A percentile compares a stretch with the other conserved stretches of the same genome.
phyloP scores from a whole-genome alignment of 2,113 vertebrate species.

The Leptosomus discolor region DNA sequence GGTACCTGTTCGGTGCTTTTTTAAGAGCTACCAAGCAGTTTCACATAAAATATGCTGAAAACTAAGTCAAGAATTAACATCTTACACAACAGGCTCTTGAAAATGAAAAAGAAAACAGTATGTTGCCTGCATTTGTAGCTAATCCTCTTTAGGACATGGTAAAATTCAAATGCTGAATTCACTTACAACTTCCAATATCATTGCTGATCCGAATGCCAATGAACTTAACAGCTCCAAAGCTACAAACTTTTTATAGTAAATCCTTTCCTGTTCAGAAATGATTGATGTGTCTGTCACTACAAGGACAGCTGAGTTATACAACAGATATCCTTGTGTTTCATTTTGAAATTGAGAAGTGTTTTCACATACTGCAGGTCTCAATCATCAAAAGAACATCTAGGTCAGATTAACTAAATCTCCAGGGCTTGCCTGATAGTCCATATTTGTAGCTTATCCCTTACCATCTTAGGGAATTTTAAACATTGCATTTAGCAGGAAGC shows the following conservation, averaged over 20 bases:
- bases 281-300: conserved; percentile 74
- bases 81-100: conserved; percentile 62
- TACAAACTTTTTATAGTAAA: conserved; percentile 77
- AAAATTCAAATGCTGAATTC: conserved; percentile 78
- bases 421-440: conserved; percentile 70
- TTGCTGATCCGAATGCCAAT: conserved; percentile 72
- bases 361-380: conserved; percentile 75
- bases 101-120: conserved; percentile 72
- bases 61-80: conserved; percentile 61
- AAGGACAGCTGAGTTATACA: conserved; percentile 70
- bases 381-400: conserved; percentile 88
- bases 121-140: conserved; percentile 76
- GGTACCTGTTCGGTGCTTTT: not conserved
- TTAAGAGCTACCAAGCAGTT: not conserved
- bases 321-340: conserved; percentile 69
- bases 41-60: conserved; percentile 26
- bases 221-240: conserved; percentile 78
- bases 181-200: conserved; percentile 78
- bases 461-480: conserved; percentile 77
- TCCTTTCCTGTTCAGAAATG: conserved; percentile 73
- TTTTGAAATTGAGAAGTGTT: conserved; percentile 81
- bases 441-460: conserved; percentile 77
- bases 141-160: conserved; percentile 86
- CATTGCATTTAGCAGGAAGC: conserved; percentile 45
- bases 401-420: conserved; percentile 87